phyloP scores from a whole-genome alignment of 1,140 invertebrate genomes.

The Acromyrmex charruanus region DNA sequence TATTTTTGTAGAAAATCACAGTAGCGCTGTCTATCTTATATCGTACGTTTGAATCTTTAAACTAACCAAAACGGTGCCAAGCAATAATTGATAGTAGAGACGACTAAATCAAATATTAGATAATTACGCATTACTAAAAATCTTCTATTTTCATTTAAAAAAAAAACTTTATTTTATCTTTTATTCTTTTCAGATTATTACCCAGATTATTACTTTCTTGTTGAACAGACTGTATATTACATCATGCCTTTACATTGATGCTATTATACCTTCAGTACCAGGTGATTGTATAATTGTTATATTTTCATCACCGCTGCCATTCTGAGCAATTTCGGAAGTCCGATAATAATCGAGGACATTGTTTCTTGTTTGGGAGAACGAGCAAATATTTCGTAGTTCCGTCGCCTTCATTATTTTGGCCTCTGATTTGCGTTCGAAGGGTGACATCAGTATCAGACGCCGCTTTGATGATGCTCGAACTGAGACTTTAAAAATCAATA shows the following conservation, averaged over 20 bases:
- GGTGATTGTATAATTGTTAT: slow-evolving; percentile 72
- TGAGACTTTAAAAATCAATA: slow-evolving; percentile 52
- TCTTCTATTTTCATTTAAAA: no score
- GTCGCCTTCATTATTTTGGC: slow-evolving; percentile 60
- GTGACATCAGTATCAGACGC: slow-evolving; percentile 79
- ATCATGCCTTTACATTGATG: background rate
- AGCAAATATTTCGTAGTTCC: slow-evolving; percentile 64
- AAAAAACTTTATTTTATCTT: no score
- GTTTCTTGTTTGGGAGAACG: slow-evolving; percentile 62
- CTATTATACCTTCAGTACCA: slow-evolving; percentile 57
- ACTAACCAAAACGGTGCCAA: no score
- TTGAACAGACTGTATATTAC: no score
- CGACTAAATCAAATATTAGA: no score
- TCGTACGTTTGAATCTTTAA: no score
- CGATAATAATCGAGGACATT: slow-evolving; percentile 68
- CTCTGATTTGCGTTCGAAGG: slow-evolving; percentile 74
- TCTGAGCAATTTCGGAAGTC: slow-evolving; percentile 70
- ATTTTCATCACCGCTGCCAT: slow-evolving; percentile 76
- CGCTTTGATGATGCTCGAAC: slow-evolving; percentile 73
- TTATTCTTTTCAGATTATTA: no score
- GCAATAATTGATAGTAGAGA: no score
- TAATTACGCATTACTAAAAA: no score
- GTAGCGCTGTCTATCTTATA: no score
- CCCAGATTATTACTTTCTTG: no score
- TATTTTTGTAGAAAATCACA: no score